Evolutionary conservation across 2,797 vertebrate genomes (phyloP).

Genomic region (Nyctalus aviator): DNA sequence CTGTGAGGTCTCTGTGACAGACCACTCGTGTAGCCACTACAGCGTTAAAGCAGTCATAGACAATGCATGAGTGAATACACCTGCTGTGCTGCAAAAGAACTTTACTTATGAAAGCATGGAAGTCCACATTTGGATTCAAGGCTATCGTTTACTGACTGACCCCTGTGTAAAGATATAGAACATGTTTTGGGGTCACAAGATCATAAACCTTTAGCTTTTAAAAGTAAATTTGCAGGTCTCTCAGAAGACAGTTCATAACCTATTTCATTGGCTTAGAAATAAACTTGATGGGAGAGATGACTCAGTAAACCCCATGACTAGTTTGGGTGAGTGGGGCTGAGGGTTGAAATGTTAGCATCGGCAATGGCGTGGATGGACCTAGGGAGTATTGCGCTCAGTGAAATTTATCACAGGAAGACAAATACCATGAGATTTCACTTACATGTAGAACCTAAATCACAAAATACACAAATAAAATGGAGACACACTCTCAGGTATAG

Average conservation of each 20-base stretch:
- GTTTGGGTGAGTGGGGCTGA: neutral
- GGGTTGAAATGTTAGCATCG: neutral
- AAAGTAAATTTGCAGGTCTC: neutral
- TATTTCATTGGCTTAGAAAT: constrained; percentile 10
- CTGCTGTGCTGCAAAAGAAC: neutral
- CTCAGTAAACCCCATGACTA: neutral
- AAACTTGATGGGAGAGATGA: neutral
- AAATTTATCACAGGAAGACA: neutral
- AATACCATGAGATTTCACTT: neutral
- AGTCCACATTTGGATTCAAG: neutral
- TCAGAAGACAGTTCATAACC: neutral
- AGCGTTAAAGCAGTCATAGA: neutral
- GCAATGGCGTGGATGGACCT: neutral
- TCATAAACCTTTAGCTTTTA: neutral
- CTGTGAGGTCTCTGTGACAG: neutral
- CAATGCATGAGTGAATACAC: neutral
- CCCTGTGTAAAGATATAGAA: neutral
- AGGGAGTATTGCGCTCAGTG: neutral
- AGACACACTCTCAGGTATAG: neutral
- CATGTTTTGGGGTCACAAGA: neutral
- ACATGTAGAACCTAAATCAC: neutral
- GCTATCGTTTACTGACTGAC: neutral
- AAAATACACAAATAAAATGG: neutral
- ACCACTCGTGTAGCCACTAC: neutral
- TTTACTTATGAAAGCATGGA: neutral